Evolutionary conservation across 2,113 vertebrate genomes (phyloP), one percentile per base, ranked within the genome.

Genomic region (Cairina moschata): DNA sequence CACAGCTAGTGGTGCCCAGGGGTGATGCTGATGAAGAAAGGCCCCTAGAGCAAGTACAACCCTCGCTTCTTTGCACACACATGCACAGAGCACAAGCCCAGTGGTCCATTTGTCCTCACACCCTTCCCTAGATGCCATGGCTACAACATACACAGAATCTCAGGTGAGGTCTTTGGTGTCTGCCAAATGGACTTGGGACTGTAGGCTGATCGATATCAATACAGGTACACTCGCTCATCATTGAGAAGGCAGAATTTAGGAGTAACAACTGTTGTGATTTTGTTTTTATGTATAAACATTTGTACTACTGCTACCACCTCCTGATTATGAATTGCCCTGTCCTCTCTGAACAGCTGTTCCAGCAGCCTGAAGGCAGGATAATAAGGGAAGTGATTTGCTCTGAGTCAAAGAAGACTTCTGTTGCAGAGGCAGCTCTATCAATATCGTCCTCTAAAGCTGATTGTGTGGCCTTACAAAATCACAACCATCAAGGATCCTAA

Each of bases 181-280:
- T 20, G 13, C 66, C 42, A 44, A 72, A 78, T 1, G 5, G 52
- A 54, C 0, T 0, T 2, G 17, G 36, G 52, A 63, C n/a, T 0
- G 0, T 20, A 32, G 34, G 54, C 5, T 12, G 11, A 62, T 31
- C 34, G 15, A 8, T 6, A 5, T 31, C 0, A 3, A 40, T 28
- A 66, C 34, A 76, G 18, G 44, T 36, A 71, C 25, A 50, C 17
- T 71, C 6, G 28, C 26, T 28, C 9, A 50, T 52, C n/a, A 52
- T 4, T 29, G 48, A 71, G 50, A 34, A 36, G 25, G 25, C 48
- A 52, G 34, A 52, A 18, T 36, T 29, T 29, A 71, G 18, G 8
- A 38, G 12, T 50, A 71, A n/a, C 25, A 71, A 50, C 20, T 22
- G 65, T 31, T 44, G 4, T 46, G 18, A 9, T 46, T 46, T 46